Conservation (phyloP, 2,797 vertebrate genomes). For the Sitta carolinensis region DNA sequence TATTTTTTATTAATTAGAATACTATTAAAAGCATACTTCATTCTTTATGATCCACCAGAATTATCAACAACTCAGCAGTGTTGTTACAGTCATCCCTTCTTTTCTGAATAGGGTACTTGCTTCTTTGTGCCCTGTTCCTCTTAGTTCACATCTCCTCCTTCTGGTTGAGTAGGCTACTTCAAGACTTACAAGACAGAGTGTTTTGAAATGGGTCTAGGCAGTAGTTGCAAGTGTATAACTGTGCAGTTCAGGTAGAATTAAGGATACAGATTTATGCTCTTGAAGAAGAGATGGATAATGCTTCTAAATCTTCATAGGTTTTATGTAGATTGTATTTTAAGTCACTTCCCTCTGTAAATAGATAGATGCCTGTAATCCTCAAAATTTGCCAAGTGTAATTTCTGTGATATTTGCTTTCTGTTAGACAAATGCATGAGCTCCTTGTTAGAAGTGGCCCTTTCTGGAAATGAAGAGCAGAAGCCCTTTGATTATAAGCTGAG, state of each 20-base stretch:
- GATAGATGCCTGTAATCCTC: not conserved
- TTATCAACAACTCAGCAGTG: not conserved
- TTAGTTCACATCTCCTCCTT: not conserved
- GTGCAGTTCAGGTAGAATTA: not conserved
- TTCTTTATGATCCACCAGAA: not conserved
- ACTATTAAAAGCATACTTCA: not conserved
- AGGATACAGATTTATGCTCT: not conserved
- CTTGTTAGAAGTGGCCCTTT: constrained; percentile 90
- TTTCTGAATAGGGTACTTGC: not conserved
- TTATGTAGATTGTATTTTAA: not conserved
- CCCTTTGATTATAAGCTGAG: constrained; percentile 90
- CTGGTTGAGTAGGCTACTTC: not conserved
- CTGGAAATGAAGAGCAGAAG: constrained; percentile 95
- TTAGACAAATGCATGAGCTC: constrained; percentile 92
- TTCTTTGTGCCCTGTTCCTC: not conserved
- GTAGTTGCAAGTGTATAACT: not conserved
- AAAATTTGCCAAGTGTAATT: constrained; percentile 7
- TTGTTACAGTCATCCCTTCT: not conserved
- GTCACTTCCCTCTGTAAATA: not conserved
- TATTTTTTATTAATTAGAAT: not conserved
- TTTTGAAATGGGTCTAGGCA: not conserved
- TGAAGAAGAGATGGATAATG: not conserved
- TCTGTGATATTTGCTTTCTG: constrained; percentile 8
- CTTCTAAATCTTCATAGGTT: not conserved
- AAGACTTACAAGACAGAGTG: not conserved